These are phyloP conservation scores for Gonioctena quinquepunctata DNA, from an alignment of 1,140 invertebrate genomes.

Conservation along the genomic window DNA sequence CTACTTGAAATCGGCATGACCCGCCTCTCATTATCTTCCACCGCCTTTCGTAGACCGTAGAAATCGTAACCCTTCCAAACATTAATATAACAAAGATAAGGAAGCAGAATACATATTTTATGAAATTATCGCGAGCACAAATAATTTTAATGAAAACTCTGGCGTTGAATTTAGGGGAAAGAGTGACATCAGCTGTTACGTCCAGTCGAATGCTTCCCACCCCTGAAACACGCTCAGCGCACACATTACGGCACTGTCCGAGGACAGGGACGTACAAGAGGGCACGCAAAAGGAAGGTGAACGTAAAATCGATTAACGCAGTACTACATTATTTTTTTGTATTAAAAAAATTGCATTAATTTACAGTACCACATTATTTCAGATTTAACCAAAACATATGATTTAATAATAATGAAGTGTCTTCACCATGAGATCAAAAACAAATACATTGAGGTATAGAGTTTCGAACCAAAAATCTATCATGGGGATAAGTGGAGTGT, in stretches of 20 bases:
- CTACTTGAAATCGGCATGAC: too few relatives aligned
- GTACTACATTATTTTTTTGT: too few relatives aligned
- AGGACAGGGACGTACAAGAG: not conserved
- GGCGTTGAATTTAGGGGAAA: constrained; percentile 49
- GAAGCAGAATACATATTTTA: constrained; percentile 56
- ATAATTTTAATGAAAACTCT: constrained; percentile 57
- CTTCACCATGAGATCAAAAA: too few relatives aligned
- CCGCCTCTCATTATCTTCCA: constrained; percentile 13
- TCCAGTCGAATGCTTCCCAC: constrained; percentile 54
- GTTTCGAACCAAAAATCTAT: too few relatives aligned
- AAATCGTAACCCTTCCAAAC: constrained; percentile 34
- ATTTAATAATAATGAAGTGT: too few relatives aligned
- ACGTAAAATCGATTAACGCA: too few relatives aligned
- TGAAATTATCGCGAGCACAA: constrained; percentile 54
- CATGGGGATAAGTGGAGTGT: too few relatives aligned
- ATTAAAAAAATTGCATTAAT: too few relatives aligned
- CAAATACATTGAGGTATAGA: too few relatives aligned
- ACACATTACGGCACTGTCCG: constrained; percentile 18
- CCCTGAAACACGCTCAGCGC: constrained; percentile 32
- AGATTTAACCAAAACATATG: too few relatives aligned
- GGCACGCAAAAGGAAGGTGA: too few relatives aligned
- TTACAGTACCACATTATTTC: too few relatives aligned
- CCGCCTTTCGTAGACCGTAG: constrained; percentile 12
- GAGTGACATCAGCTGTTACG: constrained; percentile 58
- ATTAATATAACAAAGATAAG: constrained; percentile 48